Percentiles rank a stretch among this genome's conserved stretches.
Conservation (phyloP, 2,888 invertebrate species). For the Celastrina argiolus region DNA sequence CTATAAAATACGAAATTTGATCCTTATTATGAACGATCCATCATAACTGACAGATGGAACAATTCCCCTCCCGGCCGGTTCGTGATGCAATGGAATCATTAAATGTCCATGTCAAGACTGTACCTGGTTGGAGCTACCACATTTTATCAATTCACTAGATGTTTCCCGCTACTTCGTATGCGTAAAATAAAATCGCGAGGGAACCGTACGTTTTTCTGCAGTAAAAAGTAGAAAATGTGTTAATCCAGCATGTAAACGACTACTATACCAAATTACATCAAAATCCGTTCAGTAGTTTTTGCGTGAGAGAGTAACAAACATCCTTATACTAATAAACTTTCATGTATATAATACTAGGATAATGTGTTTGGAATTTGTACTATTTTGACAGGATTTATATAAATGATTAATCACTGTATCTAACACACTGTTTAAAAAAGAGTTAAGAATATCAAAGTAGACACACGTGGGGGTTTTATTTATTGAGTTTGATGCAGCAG, state of each 20-base stretch:
- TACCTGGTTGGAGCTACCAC: not conserved
- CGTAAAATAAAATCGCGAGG: too few species aligned
- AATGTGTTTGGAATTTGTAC: not conserved
- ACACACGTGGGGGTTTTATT: too few species aligned
- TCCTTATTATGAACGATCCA: constrained; percentile 56
- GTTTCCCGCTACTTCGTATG: too few species aligned
- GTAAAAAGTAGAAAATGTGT: too few species aligned
- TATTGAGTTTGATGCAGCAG: too few species aligned
- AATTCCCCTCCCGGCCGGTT: constrained; percentile 45
- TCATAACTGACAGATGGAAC: constrained; percentile 66
- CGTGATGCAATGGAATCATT: constrained; percentile 30
- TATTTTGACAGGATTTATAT: constrained; percentile 1
- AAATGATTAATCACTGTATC: not conserved
- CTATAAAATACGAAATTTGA: constrained; percentile 71
- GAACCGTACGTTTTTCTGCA: too few species aligned
- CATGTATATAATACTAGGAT: too few species aligned
- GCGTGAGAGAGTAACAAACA: too few species aligned
- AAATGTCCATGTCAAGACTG: constrained; percentile 7
- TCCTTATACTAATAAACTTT: too few species aligned
- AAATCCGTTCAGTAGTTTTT: too few species aligned
- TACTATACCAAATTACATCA: too few species aligned
- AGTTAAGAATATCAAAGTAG: not conserved
- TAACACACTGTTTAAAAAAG: not conserved
- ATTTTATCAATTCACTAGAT: not conserved
- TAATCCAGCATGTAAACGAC: too few species aligned